Evolutionary conservation across 2,797 vertebrate species (phyloP).

Genomic region (Phataginus tetradactyla): DNA sequence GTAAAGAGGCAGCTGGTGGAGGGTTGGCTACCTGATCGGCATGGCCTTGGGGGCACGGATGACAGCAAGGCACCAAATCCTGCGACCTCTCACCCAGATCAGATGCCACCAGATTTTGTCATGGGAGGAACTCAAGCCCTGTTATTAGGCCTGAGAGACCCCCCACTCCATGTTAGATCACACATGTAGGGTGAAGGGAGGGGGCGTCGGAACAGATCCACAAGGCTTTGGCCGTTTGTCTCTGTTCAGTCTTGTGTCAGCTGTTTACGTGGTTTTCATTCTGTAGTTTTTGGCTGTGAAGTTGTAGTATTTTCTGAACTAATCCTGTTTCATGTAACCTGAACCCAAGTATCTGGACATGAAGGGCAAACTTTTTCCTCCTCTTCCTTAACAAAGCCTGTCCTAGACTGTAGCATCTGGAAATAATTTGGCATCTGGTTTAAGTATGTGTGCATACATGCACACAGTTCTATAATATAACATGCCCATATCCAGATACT

Average conservation of each 20-base stretch:
- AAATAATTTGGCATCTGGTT: slow-evolving; percentile 66
- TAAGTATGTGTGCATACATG: neutral
- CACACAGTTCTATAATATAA: neutral
- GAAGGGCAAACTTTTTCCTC: slow-evolving; percentile 1
- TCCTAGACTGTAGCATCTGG: slow-evolving; percentile 55
- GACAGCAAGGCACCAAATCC: neutral
- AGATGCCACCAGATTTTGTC: neutral
- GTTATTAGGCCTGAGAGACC: neutral
- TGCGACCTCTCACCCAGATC: neutral
- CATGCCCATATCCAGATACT: neutral
- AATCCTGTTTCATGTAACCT: slow-evolving; percentile 62
- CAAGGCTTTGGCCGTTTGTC: neutral
- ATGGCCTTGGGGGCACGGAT: neutral
- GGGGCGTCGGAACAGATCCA: neutral
- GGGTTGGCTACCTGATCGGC: neutral
- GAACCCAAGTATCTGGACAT: slow-evolving; percentile 59
- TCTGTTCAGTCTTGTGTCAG: neutral
- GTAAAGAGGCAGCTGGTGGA: neutral
- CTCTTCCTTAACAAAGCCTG: slow-evolving; percentile 54
- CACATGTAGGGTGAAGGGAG: neutral
- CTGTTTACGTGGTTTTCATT: slow-evolving; percentile 34
- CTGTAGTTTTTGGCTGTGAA: slow-evolving; percentile 70
- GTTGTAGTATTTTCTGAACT: slow-evolving; percentile 56
- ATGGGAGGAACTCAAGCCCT: neutral
- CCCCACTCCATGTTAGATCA: neutral